Percentiles rank a stretch among this genome's conserved stretches.
Evolutionary conservation across 2,113 vertebrate species (phyloP).

Genomic region (Cephalopholis sonnerati): DNA sequence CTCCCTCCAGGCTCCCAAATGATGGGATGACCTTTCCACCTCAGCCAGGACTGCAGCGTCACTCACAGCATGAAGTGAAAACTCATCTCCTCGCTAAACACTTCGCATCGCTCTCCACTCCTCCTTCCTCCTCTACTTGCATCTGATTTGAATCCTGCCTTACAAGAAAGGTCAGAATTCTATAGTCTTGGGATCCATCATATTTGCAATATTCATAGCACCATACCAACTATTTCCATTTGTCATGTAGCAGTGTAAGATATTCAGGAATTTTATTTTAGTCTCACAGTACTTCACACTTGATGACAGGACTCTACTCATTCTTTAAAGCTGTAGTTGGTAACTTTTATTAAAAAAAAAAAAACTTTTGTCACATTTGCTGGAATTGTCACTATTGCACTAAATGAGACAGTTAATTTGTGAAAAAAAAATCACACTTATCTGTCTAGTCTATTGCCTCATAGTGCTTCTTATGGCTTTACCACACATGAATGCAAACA

Average conservation of each 20-base stretch:
- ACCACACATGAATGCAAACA: too few relatives aligned
- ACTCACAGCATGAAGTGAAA: slow-evolving; percentile 71
- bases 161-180: slow-evolving; percentile 58
- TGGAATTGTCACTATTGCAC: too few relatives aligned
- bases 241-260: not conserved
- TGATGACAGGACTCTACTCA: not conserved
- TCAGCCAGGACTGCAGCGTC: slow-evolving; percentile 67
- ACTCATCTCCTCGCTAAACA: slow-evolving; percentile 68
- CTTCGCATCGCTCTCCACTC: slow-evolving; percentile 47
- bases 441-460: too few relatives aligned
- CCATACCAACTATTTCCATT: not conserved
- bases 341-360: too few relatives aligned
- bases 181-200: slow-evolving; percentile 20
- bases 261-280: slow-evolving; percentile 3
- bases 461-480: too few relatives aligned
- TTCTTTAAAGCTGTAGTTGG: not conserved
- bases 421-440: too few relatives aligned
- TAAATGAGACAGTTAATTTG: too few relatives aligned
- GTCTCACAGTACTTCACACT: not conserved
- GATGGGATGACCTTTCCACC: slow-evolving; percentile 79
- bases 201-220: slow-evolving; percentile 21
- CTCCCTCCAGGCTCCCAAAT: slow-evolving; percentile 70
- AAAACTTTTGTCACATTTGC: too few relatives aligned
- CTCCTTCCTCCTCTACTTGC: slow-evolving; percentile 39
- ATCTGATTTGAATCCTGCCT: slow-evolving; percentile 52